phyloP scores from a whole-genome alignment of 2,888 invertebrate genomes.

The Drosophila differens region DNA sequence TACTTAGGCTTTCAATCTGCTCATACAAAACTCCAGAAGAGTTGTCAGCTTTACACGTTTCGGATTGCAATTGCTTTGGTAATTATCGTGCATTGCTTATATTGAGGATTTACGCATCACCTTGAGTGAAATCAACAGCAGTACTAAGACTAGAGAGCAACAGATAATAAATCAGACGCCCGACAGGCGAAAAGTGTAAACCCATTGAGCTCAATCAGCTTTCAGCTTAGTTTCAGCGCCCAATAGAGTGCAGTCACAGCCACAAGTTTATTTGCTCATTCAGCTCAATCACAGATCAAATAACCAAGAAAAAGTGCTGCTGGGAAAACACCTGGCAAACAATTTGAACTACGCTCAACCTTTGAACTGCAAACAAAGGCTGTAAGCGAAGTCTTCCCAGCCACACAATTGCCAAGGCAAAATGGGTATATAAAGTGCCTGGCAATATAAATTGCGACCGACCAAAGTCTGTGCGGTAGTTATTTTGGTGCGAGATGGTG shows the following conservation, averaged over 20 bases:
- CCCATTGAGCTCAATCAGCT: slow-evolving; percentile 54
- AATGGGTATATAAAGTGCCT: slow-evolving; percentile 29
- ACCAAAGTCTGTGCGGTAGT: background rate
- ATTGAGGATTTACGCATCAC: slow-evolving; percentile 7
- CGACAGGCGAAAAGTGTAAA: slow-evolving; percentile 17
- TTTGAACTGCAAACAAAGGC: slow-evolving; percentile 60
- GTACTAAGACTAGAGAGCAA: slow-evolving; percentile 24
- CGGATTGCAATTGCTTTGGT: background rate
- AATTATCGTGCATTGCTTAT: background rate
- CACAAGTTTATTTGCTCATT: slow-evolving; percentile 74
- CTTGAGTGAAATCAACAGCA: slow-evolving; percentile 3
- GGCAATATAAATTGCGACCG: slow-evolving; percentile 59
- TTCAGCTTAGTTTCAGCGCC: slow-evolving; percentile 42
- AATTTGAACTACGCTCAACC: slow-evolving; percentile 66
- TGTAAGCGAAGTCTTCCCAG: slow-evolving; percentile 18
- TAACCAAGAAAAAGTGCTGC: slow-evolving; percentile 65
- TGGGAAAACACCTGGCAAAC: slow-evolving; percentile 72
- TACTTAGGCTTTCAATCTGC: no score
- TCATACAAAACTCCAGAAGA: background rate
- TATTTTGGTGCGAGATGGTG: slow-evolving; percentile 9
- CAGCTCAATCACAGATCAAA: slow-evolving; percentile 78
- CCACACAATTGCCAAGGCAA: slow-evolving; percentile 52
- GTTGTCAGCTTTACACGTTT: background rate
- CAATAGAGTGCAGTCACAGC: slow-evolving; percentile 40
- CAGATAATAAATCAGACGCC: slow-evolving; percentile 48